Conservation (phyloP, 2,113 vertebrate genomes). For the Otus sunia region DNA sequence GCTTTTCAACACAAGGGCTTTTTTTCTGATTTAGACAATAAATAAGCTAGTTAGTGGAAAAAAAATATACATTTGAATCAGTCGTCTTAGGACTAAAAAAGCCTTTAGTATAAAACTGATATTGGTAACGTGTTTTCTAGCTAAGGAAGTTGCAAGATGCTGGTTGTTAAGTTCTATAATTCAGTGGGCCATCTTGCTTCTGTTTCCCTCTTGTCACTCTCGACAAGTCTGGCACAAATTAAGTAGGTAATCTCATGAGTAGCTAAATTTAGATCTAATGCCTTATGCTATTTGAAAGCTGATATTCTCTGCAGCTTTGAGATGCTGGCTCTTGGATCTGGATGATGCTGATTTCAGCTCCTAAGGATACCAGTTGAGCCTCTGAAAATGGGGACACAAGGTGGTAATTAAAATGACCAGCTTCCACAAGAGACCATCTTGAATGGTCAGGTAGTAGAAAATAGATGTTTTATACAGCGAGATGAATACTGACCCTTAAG, state of each 20-base stretch:
- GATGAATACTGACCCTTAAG: background rate
- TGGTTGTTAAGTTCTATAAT: background rate
- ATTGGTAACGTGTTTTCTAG: background rate
- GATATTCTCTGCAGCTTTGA: constrained; percentile 17
- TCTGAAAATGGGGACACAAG: background rate
- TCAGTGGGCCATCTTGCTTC: constrained; percentile 4
- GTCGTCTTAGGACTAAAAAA: background rate
- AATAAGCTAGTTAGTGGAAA: background rate
- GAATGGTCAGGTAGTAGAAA: background rate
- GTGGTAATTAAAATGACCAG: background rate
- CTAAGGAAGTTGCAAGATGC: background rate
- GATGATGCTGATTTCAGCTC: background rate
- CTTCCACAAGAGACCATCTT: background rate
- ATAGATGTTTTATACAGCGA: background rate
- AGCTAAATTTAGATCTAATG: constrained; percentile 48
- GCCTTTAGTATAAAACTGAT: background rate
- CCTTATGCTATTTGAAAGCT: constrained; percentile 41
- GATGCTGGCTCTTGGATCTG: background rate
- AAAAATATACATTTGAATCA: background rate
- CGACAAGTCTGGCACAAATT: background rate
- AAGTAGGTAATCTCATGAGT: constrained; percentile 38
- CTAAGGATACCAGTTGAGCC: background rate
- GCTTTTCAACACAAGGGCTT: background rate
- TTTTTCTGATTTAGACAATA: background rate
- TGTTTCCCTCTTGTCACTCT: background rate